Percentiles rank a stretch among this genome's conserved stretches.
These are phyloP conservation scores for Atta cephalotes DNA, from an alignment of 1,140 invertebrate species.

Conservation along the genomic window DNA sequence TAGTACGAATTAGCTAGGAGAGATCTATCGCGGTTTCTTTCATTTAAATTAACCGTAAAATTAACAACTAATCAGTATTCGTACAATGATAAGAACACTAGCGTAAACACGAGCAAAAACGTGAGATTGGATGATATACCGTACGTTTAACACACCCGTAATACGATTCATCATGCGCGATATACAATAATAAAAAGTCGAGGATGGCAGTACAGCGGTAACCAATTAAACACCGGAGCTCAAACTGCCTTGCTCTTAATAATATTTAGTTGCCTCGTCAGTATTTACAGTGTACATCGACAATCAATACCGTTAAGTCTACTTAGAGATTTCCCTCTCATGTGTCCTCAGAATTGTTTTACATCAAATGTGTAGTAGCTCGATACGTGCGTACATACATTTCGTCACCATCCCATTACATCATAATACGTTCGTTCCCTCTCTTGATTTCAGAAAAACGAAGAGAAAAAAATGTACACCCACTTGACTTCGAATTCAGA, in stretches of 20 bases:
- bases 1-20: slow-evolving; percentile 64
- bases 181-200: slow-evolving; percentile 45
- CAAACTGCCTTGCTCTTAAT: slow-evolving; percentile 65
- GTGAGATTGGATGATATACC: slow-evolving; percentile 55
- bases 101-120: slow-evolving; percentile 53
- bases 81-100: slow-evolving; percentile 58
- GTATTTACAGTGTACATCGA: slow-evolving; percentile 78
- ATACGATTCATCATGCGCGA: slow-evolving; percentile 54
- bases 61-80: slow-evolving; percentile 68
- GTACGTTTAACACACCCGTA: slow-evolving; percentile 59
- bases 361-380: slow-evolving; percentile 54
- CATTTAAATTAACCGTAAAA: slow-evolving; percentile 63
- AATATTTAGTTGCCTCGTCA: slow-evolving; percentile 65
- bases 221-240: slow-evolving; percentile 64
- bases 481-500: slow-evolving; percentile 36
- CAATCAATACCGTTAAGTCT: slow-evolving; percentile 68
- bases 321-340: slow-evolving; percentile 63
- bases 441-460: background rate
- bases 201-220: slow-evolving; percentile 62
- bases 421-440: slow-evolving; percentile 10
- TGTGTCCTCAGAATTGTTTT: slow-evolving; percentile 56
- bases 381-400: slow-evolving; percentile 52
- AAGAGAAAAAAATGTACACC: slow-evolving; percentile 19
- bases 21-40: slow-evolving; percentile 67
- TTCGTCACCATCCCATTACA: slow-evolving; percentile 36